Base-by-base conservation (phyloP, 2,888 invertebrate genomes). In the Caenorhabditis doughertyi region DNA sequence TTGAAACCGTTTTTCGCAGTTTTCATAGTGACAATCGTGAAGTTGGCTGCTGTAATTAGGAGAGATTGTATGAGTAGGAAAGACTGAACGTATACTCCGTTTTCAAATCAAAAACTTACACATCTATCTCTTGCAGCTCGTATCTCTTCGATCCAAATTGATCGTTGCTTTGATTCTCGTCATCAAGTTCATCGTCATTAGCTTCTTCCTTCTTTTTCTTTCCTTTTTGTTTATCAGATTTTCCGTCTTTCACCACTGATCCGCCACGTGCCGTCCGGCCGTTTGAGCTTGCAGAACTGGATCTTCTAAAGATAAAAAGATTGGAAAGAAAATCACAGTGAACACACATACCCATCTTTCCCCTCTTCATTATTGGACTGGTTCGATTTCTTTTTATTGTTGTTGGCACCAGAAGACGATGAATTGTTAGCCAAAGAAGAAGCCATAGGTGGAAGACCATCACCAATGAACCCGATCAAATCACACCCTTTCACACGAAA, bases 11-110 rank as follows among this genome's bases (percentile, higher is more conserved):
- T 83, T 76, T 4, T 70, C 32, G 44, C 83, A 83, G n/a, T 53
- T 72, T 2, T 79, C 79, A 32, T 39, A 76, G 29, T 74, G 76
- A 21, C 83, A 83, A 55, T 71, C 70, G 49, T 83, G 83, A 51
- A 70, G 47, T 65, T 67, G 21, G 13, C 16, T 53, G 44, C 81
- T 81, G 44, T 0, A 73, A 71, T 39, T 60, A 29, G n/a, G 11
- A 39, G 3, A 8, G 3, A 39, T 39, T 39, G n/a, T 16, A 32
- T 23, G n/a, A 49, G 11, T 8, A 23, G 11, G 39, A 39, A 32
- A 32, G 4, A 32, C 4, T 32, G 4, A 32, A 39, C 39, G n/a
- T n/a, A n/a, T n/a, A n/a, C n/a, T n/a, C n/a, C n/a, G n/a, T n/a
- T n/a, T n/a, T n/a, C n/a, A 32, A 21, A 5, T 9, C 5, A 16